phyloP scores from a whole-genome alignment of 2,113 vertebrate genomes.

The Nyctibius bracteatus region DNA sequence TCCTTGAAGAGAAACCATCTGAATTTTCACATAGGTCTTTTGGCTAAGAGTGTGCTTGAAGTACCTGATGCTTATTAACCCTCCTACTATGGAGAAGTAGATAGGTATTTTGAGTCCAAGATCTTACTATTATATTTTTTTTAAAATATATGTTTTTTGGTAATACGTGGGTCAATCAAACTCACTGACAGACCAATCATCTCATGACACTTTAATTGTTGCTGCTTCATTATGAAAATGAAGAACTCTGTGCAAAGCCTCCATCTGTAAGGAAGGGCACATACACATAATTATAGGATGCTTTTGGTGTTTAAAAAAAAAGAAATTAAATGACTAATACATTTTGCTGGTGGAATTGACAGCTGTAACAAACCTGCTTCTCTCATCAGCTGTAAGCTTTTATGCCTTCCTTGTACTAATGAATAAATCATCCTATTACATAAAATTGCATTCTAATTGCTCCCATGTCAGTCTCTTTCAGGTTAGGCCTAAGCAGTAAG shows the following conservation, averaged over 20 bases:
- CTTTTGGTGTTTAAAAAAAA: background rate
- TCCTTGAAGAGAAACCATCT: background rate
- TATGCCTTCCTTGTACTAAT: slow-evolving; percentile 39
- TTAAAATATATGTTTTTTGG: background rate
- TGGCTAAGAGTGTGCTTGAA: background rate
- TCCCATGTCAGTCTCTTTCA: background rate
- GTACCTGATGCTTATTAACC: background rate
- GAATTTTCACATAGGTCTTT: background rate
- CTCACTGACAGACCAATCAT: slow-evolving; percentile 17
- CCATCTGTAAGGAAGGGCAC: background rate
- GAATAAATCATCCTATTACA: slow-evolving; percentile 58
- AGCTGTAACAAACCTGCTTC: slow-evolving; percentile 48
- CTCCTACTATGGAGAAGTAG: background rate
- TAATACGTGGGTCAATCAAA: slow-evolving; percentile 19
- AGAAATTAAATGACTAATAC: slow-evolving; percentile 45
- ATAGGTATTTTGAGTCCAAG: background rate
- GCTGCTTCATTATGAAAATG: slow-evolving; percentile 7
- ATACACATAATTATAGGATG: slow-evolving; percentile 35
- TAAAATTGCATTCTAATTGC: slow-evolving; percentile 55
- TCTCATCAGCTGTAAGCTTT: slow-evolving; percentile 24
- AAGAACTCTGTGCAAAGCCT: background rate
- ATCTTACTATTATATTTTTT: background rate
- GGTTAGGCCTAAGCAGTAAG: background rate
- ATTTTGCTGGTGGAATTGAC: slow-evolving; percentile 11
- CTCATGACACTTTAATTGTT: slow-evolving; percentile 55